Percentiles rank a stretch among this genome's conserved stretches.
phyloP scores from a whole-genome alignment of 2,797 vertebrate species.

The Chrysocyon brachyurus region DNA sequence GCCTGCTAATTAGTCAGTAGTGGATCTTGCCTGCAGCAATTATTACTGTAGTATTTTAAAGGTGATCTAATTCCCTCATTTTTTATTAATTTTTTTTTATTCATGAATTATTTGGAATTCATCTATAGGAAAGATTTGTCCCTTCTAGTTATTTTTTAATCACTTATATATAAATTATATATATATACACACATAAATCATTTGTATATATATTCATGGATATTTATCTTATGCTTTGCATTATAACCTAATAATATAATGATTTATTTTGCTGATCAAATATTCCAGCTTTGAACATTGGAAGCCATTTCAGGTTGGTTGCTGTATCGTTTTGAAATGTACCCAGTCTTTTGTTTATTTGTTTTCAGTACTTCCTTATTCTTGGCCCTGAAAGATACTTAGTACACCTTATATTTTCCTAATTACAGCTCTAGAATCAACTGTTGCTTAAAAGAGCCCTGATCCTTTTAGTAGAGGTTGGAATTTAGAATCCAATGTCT shows the following conservation, averaged over 20 bases:
- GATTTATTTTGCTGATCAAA: neutral
- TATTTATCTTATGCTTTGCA: neutral
- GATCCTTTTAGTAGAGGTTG: neutral
- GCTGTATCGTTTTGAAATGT: neutral
- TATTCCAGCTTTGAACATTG: neutral
- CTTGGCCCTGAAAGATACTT: neutral
- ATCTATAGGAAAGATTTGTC: neutral
- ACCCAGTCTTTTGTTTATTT: neutral
- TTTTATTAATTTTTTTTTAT: neutral
- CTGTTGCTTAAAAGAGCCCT: neutral
- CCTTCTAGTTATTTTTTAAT: neutral
- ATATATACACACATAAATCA: too few relatives aligned
- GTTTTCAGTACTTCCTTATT: neutral
- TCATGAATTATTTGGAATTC: neutral
- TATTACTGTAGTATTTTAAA: neutral
- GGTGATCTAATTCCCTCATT: neutral
- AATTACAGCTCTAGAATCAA: neutral
- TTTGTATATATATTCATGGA: neutral
- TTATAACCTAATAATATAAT: neutral
- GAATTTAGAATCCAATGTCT: conserved; percentile 17
- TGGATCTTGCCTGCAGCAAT: neutral
- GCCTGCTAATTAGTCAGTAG: neutral
- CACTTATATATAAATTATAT: neutral
- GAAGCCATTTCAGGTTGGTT: neutral
- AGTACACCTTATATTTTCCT: neutral